A percentile compares a stretch with the other conserved stretches of the same genome.
Evolutionary conservation across 2,888 invertebrate species (phyloP).

Genomic region (Hydrotaea diabolus): DNA sequence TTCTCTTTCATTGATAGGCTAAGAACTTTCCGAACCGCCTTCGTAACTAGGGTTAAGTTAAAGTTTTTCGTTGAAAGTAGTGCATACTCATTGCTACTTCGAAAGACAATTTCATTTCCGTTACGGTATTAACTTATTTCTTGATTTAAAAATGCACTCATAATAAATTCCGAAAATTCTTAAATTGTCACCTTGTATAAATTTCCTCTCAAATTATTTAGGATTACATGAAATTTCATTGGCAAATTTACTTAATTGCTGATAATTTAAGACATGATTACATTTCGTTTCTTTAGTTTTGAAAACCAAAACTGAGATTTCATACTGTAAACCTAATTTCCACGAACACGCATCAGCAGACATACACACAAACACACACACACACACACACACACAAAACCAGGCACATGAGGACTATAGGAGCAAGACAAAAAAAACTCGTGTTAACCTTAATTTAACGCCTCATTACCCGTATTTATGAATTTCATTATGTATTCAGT

Average conservation of each 20-base stretch:
- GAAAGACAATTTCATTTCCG: too few relatives aligned
- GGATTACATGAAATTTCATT: neutral
- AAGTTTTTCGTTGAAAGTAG: too few relatives aligned
- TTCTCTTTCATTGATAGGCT: too few relatives aligned
- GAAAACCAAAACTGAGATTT: neutral
- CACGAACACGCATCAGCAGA: neutral
- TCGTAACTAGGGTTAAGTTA: too few relatives aligned
- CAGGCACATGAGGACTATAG: neutral
- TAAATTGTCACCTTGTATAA: neutral
- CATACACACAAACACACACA: neutral
- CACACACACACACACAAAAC: neutral
- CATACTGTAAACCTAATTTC: neutral
- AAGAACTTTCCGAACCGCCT: too few relatives aligned
- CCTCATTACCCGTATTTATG: constrained; percentile 61
- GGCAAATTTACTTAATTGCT: neutral
- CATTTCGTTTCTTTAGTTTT: neutral
- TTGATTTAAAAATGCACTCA: too few relatives aligned
- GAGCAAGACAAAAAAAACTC: neutral
- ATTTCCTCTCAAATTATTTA: neutral
- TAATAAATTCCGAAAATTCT: too few relatives aligned
- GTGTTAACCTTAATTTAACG: constrained; percentile 66
- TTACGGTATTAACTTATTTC: too few relatives aligned
- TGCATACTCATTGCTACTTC: too few relatives aligned
- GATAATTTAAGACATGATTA: neutral
- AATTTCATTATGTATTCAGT: constrained; percentile 51